Base-by-base conservation (phyloP, 2,113 vertebrate species). In the Podarcis muralis region DNA sequence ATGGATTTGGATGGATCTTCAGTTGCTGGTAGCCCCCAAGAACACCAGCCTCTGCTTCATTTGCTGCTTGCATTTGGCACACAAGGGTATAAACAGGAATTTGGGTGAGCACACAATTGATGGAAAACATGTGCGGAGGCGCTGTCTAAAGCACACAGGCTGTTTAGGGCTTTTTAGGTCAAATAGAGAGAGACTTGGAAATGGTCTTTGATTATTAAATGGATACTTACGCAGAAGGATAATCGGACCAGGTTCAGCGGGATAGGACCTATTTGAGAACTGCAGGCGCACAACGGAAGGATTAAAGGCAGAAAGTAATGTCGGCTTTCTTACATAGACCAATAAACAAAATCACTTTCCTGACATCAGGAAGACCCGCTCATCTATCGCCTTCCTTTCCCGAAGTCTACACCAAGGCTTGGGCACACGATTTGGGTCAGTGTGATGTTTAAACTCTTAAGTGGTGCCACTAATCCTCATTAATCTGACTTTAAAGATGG, bases 401-500 rank as follows among this genome's bases (percentile, higher is more conserved):
- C 86, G 37, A 0, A 0, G 88, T 90, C 43, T 86, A 53, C 0
- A 0, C 72, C 84, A 92, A 32, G 40, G 81, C 86, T 78, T 83
- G 91, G 90, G 93, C 90, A 81, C 91, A 95, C 92, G 95, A 97
- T 97, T 93, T 97, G 96, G 97, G 97, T 98, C 97, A 97, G 93
- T 93, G 93, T 35, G 84, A 97, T 96, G 96, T 96, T 97, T 97
- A 97, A 97, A 97, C 96, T 97, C 96, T 96, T 97, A 97, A 97
- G 91, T 97, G 97, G 95, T 96, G 93, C 87, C 95, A 94, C 97
- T 97, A 98, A 97, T 98, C 97, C 96, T 95, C 89, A 76, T 94
- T 98, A 98, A 98, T 97, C 97, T 97, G 95, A 97, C 96, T 96
- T 95, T 97, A 96, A 97, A 97, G 97, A 97, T 95, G 96, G 97